Evolutionary conservation across 2,888 invertebrate species (phyloP).

Genomic region (Caenorhabditis sp.): DNA sequence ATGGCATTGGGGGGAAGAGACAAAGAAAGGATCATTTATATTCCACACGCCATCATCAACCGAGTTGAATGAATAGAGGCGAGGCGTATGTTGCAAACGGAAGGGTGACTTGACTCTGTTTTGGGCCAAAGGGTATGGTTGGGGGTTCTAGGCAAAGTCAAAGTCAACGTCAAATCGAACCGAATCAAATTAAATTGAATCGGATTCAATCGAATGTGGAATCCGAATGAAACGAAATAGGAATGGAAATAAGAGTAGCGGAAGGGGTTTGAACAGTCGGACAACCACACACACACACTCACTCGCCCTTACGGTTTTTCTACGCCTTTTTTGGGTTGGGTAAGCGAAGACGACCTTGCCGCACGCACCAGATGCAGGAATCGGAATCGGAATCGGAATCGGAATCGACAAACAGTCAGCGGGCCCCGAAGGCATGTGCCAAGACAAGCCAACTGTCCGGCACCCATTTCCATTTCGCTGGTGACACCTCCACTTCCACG

Average conservation of each 20-base stretch:
- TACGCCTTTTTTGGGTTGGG: slow-evolving; percentile 23
- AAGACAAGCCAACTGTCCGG: no score
- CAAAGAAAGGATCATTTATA: slow-evolving; percentile 55
- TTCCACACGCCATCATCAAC: slow-evolving; percentile 45
- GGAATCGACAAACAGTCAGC: no score
- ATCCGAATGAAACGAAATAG: no score
- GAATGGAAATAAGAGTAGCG: slow-evolving; percentile 12
- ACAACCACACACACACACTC: no score
- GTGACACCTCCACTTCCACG: background rate
- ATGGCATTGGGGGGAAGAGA: slow-evolving; percentile 3
- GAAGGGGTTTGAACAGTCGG: slow-evolving; percentile 29
- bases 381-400: no score
- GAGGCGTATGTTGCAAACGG: slow-evolving; percentile 32
- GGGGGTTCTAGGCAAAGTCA: background rate
- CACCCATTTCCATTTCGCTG: background rate
- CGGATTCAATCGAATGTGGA: background rate
- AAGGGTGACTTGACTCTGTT: no score
- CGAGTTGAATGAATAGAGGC: slow-evolving; percentile 17
- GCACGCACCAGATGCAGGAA: no score
- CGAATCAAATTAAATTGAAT: background rate
- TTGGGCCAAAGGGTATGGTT: no score
- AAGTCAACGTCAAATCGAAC: background rate
- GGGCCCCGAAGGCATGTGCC: no score
- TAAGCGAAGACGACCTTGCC: slow-evolving; percentile 38
- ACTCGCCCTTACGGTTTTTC: slow-evolving; percentile 35